These are phyloP conservation scores for Himalopsyche japonica DNA, from an alignment of 2,888 invertebrate genomes.

Conservation along the genomic window DNA sequence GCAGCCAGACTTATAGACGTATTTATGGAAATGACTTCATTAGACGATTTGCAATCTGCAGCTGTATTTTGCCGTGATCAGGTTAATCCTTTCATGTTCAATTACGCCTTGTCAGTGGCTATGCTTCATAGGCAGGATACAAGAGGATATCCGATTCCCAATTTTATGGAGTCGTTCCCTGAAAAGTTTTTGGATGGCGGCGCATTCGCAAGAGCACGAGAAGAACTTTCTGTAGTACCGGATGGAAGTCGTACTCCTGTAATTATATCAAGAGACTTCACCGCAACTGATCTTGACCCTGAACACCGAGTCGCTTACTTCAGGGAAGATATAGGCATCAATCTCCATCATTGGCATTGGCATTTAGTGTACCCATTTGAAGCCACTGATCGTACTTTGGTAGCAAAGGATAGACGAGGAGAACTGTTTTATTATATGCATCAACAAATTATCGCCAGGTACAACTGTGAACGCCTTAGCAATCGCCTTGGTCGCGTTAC, in stretches of 20 bases:
- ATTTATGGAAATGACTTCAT: conserved; percentile 69
- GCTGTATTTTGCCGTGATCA: conserved; percentile 70
- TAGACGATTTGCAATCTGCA: conserved; percentile 71
- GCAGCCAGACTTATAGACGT: conserved; percentile 70
- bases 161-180: conserved; percentile 78
- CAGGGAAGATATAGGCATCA: conserved; percentile 82
- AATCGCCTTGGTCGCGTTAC: conserved; percentile 19
- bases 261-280: conserved; percentile 72
- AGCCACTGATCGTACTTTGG: conserved; percentile 57
- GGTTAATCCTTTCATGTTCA: conserved; percentile 75
- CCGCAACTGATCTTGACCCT: conserved; percentile 72
- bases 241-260: conserved; percentile 69
- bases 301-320: conserved; percentile 84
- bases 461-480: conserved; percentile 32
- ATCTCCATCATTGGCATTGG: conserved; percentile 92
- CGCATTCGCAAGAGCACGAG: conserved; percentile 69
- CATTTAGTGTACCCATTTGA: conserved; percentile 84
- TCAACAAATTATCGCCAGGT: conserved; percentile 64
- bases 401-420: conserved; percentile 64
- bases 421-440: conserved; percentile 72
- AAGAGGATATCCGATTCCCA: conserved; percentile 69
- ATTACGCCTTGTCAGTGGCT: conserved; percentile 74
- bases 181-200: conserved; percentile 79
- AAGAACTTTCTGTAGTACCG: conserved; percentile 67
- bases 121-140: conserved; percentile 73